Base-by-base conservation (phyloP, 2,113 vertebrate genomes). In the Zosterops japonicus region DNA sequence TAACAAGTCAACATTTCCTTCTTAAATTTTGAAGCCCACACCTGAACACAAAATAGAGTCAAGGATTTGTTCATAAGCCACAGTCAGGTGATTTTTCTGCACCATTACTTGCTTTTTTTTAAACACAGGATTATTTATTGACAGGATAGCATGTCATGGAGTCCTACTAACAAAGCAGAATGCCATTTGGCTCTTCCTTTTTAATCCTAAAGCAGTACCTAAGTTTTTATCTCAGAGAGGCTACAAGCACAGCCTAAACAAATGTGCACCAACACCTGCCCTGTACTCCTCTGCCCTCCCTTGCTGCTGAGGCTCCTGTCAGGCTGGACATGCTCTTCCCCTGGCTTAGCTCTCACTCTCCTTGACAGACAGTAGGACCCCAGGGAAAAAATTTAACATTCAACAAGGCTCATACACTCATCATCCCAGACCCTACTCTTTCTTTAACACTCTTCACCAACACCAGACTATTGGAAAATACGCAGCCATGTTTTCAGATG, bases 261-360 rank as follows among this genome's bases (percentile, higher is more conserved):
- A 84, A 70, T 5, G 53, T 24, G 36, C 36, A 42, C 28, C n/a
- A 36, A 47, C 24, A 69, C 21, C 8, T 61, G 46, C 6, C 24
- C 46, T 31, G 20, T 9, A 6, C 17, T 53, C 14, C 52, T 65
- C 59, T 42, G 14, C 27, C 47, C 27, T 14, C 21, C 35, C 22
- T 55, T 59, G 13, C 35, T 55, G 21, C 39, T 8, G 12, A 82
- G 55, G 36, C 3, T 18, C 31, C 7, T 55, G 44, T 5, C 44
- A 55, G 29, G 55, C 16, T 16, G 46, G 27, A 4, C 18, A 9
- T 2, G 35, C 35, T 16, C 9, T 13, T 21, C 23, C 14, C 19
- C 13, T 0, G 0, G 29, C 68, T 76, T 57, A 53, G 55, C 36
- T 27, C 46, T 24, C 1, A 4, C 41, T 35, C 12, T 74, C 31